These are phyloP conservation scores for Tragelaphus strepsiceros DNA, from an alignment of 2,113 vertebrate species.

Conservation along the genomic window DNA sequence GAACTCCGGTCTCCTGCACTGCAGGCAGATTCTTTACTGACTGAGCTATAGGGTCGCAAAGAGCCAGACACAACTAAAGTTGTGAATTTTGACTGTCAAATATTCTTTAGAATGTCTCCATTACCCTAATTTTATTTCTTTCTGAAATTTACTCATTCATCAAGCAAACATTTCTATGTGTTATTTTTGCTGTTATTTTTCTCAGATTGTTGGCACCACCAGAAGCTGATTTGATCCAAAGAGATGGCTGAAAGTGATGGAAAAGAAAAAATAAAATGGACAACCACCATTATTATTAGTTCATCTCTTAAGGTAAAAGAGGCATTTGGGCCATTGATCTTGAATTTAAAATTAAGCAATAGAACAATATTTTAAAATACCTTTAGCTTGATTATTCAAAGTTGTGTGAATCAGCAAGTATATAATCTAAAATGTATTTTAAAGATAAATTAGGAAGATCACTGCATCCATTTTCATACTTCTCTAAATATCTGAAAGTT, in stretches of 20 bases:
- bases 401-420: background rate
- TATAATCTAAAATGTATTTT: background rate
- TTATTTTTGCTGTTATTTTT: constrained; percentile 39
- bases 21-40: background rate
- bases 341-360: background rate
- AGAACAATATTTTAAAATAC: background rate
- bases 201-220: background rate
- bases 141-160: background rate
- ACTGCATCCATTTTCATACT: background rate
- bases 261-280: constrained; percentile 80
- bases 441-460: constrained; percentile 13
- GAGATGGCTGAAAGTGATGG: constrained; percentile 69
- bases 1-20: background rate
- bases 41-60: background rate
- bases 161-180: constrained; percentile 9
- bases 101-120: background rate
- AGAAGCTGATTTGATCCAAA: background rate
- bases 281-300: constrained; percentile 89
- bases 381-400: background rate
- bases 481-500: constrained; percentile 9
- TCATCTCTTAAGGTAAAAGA: constrained; percentile 85
- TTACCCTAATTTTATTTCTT: constrained; percentile 23
- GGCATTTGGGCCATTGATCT: background rate
- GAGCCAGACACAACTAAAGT: background rate
- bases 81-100: background rate